Percentiles rank a stretch among this genome's conserved stretches.
These are phyloP conservation scores for Solenopsis fugax DNA, from an alignment of 1,140 invertebrate genomes.

Conservation along the genomic window DNA sequence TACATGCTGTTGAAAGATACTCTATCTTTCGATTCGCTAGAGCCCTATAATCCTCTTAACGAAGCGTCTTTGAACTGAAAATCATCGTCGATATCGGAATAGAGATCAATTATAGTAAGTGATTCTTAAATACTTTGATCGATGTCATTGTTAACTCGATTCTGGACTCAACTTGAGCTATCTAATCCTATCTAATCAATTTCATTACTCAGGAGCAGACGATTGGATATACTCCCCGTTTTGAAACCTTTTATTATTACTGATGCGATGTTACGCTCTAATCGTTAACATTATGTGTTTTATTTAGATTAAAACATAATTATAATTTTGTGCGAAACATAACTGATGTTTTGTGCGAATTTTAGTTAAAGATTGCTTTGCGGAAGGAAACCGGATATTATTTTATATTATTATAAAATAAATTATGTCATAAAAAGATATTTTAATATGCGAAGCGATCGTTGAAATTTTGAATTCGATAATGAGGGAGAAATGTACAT, in stretches of 20 bases:
- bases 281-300: background rate
- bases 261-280: background rate
- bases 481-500: background rate
- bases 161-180: conserved; percentile 5
- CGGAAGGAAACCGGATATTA: background rate
- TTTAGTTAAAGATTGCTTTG: background rate
- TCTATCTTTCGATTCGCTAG: too few species aligned
- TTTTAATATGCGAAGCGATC: conserved; percentile 8
- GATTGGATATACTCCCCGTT: background rate
- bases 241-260: conserved; percentile 3
- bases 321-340: conserved; percentile 21
- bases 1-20: too few species aligned
- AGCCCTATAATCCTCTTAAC: background rate
- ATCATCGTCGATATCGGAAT: background rate
- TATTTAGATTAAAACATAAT: conserved; percentile 21
- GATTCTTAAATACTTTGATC: conserved; percentile 53
- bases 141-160: conserved; percentile 7
- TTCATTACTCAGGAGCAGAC: background rate
- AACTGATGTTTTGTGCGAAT: background rate
- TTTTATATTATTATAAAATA: conserved; percentile 14
- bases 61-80: background rate
- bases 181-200: background rate
- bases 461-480: conserved; percentile 33
- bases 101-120: conserved; percentile 29
- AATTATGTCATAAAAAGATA: background rate